Percentiles rank a stretch among this genome's conserved stretches.
phyloP scores from a whole-genome alignment of 2,888 invertebrate genomes.

The Abrostola triplasia region DNA sequence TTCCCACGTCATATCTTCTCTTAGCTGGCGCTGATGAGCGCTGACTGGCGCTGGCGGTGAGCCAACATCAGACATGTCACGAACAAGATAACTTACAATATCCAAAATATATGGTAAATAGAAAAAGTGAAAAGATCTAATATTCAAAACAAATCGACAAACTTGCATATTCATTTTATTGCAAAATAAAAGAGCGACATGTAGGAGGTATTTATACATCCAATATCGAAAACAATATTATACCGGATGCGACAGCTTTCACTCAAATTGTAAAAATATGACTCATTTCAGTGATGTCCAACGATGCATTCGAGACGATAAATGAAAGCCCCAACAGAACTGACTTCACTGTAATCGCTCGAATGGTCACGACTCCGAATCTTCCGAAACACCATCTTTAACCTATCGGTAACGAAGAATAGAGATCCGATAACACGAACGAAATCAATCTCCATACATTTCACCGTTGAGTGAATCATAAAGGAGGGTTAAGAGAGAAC shows the following conservation, averaged over 20 bases:
- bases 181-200: no score
- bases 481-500: slow-evolving; percentile 61
- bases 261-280: background rate
- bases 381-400: slow-evolving; percentile 23
- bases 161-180: no score
- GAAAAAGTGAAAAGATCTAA: no score
- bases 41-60: background rate
- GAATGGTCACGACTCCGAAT: slow-evolving; percentile 20
- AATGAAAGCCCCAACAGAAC: background rate
- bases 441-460: slow-evolving; percentile 73
- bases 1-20: slow-evolving; percentile 1
- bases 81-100: no score
- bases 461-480: slow-evolving; percentile 67
- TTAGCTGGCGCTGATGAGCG: background rate
- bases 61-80: slow-evolving; percentile 1
- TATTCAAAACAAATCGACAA: no score
- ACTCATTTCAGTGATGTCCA: background rate
- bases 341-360: slow-evolving; percentile 6
- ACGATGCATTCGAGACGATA: background rate
- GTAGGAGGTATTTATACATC: no score
- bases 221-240: background rate
- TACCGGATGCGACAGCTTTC: background rate
- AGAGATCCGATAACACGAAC: slow-evolving; percentile 62
- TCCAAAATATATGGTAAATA: no score
- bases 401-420: slow-evolving; percentile 51